Evolutionary conservation across 2,113 vertebrate species (phyloP), one percentile per base, ranked within the genome.

Genomic region (Pseudorhombus dupliciocellatus): DNA sequence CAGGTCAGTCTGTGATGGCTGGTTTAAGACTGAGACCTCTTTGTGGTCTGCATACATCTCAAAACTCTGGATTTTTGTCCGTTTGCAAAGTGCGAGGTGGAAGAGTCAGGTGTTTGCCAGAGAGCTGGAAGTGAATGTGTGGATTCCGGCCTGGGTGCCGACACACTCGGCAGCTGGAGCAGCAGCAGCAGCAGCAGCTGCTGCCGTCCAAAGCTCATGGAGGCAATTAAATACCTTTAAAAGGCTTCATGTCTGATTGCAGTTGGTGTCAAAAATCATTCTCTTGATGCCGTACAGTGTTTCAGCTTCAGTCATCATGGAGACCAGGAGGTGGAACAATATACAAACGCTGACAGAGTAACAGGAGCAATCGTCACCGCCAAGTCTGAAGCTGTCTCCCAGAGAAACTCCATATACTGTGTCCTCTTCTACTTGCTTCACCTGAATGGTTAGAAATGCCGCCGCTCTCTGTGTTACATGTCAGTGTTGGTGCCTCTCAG

Each of bases 81-180:
- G 4, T 21, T 62, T 74, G 57, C 7, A 66, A 40, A 64, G 42
- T 28, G 30, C 4, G 37, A 53, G 25, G 9, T 52, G 28, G 64
- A 72, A 58, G 20, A 5, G 5, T 6, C 15, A 18, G 40, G 40
- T 44, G 40, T 2, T 16, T 16, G 20, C 46, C 46, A 0, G 10
- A 14, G 30, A 52, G 14, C 46, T 50, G 20, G 26, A 58, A 53
- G 57, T 53, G 21, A 7, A 14, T 66, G 3, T 5, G 48, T 26
- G 20, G 20, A 3, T 7, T 57, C n/a, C 64, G n/a, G 4, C 15
- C 48, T 9, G 7, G 7, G 14, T 34, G 24, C n/a, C 16, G 6
- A 9, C 24, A 26, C 16, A 20, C 18, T 69, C 4, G 48, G 5
- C 14, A 56, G 21, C 22, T 50, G 18, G 15, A 21, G 46, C 21